Evolutionary conservation across 2,113 vertebrate species (phyloP).

Genomic region (Corythornis cristatus): DNA sequence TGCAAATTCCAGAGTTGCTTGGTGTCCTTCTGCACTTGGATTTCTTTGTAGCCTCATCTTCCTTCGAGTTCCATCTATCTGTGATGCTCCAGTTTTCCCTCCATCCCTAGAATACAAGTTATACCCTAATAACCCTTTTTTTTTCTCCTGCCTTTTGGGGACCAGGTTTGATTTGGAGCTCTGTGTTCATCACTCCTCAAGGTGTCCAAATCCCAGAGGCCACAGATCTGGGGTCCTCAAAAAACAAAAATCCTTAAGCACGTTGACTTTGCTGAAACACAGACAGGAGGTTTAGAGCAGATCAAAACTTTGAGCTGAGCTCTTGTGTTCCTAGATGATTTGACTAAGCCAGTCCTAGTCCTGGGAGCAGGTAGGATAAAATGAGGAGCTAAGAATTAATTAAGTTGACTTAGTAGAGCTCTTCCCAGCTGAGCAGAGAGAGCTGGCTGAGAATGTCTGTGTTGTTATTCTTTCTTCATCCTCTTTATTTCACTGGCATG

Average conservation of each 20-base stretch:
- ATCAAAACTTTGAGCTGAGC: background rate
- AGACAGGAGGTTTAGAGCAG: background rate
- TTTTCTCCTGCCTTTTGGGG: background rate
- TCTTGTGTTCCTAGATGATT: background rate
- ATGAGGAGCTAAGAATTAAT: background rate
- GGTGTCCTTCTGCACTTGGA: background rate
- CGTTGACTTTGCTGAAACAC: background rate
- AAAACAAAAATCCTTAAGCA: background rate
- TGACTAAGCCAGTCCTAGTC: background rate
- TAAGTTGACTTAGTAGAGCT: background rate
- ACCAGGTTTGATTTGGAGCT: background rate
- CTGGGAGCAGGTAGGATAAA: background rate
- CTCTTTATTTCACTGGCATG: background rate
- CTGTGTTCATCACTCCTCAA: background rate
- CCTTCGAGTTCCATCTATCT: background rate
- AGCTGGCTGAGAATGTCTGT: background rate
- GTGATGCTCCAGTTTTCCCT: background rate
- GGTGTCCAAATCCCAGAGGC: accelerated
- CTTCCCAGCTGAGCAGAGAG: background rate
- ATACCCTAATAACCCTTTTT: background rate
- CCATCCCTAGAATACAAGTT: background rate
- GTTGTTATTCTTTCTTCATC: background rate
- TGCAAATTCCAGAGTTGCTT: accelerated
- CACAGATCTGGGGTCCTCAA: too few relatives aligned
- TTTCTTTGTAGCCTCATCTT: background rate